Evolutionary conservation across 1,140 invertebrate species (phyloP).

Genomic region (Euura lappo): DNA sequence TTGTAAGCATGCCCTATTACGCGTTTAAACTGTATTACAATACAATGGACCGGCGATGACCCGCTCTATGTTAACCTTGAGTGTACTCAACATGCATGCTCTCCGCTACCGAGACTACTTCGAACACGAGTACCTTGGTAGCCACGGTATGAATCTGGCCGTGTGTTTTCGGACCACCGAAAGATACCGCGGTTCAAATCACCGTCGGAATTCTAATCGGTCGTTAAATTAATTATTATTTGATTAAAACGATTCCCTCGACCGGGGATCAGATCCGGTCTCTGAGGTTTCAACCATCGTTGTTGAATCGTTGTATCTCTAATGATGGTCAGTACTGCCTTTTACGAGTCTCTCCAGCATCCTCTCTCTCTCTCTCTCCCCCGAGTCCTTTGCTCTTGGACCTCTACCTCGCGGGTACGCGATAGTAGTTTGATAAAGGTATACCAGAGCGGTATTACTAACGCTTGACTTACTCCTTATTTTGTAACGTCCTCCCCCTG

Average conservation of each 20-base stretch:
- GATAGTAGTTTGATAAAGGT: conserved; percentile 1
- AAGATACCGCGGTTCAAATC: too few relatives aligned
- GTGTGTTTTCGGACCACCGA: too few relatives aligned
- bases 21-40: conserved; percentile 50
- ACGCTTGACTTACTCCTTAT: too few relatives aligned
- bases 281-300: conserved; percentile 23
- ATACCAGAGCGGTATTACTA: neutral
- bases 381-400: neutral
- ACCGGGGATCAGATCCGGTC: too few relatives aligned
- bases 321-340: conserved; percentile 20
- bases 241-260: too few relatives aligned
- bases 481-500: too few relatives aligned
- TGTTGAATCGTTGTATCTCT: conserved; percentile 24
- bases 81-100: conserved; percentile 24
- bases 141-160: too few relatives aligned
- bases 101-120: conserved; percentile 22
- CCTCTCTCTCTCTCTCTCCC: too few relatives aligned
- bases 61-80: neutral
- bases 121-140: too few relatives aligned
- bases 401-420: neutral
- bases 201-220: too few relatives aligned
- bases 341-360: conserved; percentile 7
- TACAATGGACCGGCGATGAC: conserved; percentile 41
- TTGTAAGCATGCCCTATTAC: conserved; percentile 51
- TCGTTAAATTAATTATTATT: too few relatives aligned